These are phyloP conservation scores for Notodonta dromedarius DNA, from an alignment of 2,888 invertebrate genomes.

Conservation along the genomic window DNA sequence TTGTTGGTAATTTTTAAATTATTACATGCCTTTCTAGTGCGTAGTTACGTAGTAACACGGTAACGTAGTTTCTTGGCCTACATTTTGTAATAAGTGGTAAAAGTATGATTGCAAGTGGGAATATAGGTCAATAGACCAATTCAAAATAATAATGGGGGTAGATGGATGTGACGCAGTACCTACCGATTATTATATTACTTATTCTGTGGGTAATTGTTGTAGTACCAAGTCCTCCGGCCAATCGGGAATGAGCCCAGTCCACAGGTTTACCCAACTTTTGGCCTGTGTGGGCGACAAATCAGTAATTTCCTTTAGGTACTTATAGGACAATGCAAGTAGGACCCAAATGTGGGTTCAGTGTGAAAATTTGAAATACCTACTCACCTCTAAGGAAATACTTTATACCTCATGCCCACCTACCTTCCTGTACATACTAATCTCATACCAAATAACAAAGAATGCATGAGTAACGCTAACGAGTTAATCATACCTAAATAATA, in stretches of 20 bases:
- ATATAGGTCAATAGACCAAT: neutral
- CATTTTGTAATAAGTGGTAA: constrained; percentile 33
- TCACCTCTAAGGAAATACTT: too few species aligned
- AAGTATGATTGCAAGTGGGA: neutral
- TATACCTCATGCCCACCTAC: neutral
- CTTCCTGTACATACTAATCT: neutral
- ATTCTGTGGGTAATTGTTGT: too few species aligned
- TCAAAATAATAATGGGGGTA: neutral
- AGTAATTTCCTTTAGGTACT: too few species aligned
- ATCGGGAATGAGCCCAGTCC: too few species aligned
- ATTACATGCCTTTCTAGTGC: constrained; percentile 18
- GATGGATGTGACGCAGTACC: too few species aligned
- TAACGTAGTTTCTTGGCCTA: constrained; percentile 36
- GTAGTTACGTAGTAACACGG: constrained; percentile 29
- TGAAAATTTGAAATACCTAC: too few species aligned
- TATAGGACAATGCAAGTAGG: too few species aligned
- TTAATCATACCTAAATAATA: constrained; percentile 29
- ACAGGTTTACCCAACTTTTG: too few species aligned
- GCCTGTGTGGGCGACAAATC: too few species aligned
- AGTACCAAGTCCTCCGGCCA: too few species aligned
- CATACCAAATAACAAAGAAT: constrained; percentile 9
- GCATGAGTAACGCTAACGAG: constrained; percentile 26
- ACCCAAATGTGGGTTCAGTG: too few species aligned
- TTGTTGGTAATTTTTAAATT: constrained; percentile 27
- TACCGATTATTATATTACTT: too few species aligned